Evolutionary conservation across 2,888 invertebrate species (phyloP).

Genomic region (Pyrochroa serraticornis): DNA sequence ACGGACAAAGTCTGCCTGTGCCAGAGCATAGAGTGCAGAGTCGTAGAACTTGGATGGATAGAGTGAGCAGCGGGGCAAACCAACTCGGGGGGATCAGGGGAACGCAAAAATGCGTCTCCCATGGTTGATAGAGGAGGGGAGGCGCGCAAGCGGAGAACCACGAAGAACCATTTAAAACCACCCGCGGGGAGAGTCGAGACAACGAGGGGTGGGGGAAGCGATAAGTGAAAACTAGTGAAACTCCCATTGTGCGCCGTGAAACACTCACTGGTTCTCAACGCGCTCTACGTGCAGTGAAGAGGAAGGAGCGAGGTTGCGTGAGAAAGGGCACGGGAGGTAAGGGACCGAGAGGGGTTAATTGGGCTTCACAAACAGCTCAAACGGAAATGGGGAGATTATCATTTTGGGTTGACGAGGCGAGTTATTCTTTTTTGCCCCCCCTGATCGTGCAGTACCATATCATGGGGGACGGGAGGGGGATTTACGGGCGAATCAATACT

Average conservation of each 20-base stretch:
- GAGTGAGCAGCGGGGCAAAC: conserved; percentile 2
- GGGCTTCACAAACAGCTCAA: conserved; percentile 36
- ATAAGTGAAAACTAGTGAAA: conserved; percentile 38
- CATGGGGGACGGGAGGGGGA: too few species aligned
- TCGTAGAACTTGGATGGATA: not conserved
- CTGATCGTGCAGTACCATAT: too few species aligned
- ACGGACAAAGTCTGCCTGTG: not conserved
- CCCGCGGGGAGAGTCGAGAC: conserved; percentile 27
- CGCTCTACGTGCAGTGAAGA: too few species aligned
- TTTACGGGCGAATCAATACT: too few species aligned
- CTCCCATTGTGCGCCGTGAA: conserved; percentile 37
- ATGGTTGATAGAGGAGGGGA: conserved; percentile 37
- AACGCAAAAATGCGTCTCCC: conserved; percentile 3
- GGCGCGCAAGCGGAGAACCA: conserved; percentile 40
- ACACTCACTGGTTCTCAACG: conserved; percentile 25
- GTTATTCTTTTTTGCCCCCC: not conserved
- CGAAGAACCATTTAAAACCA: conserved; percentile 43
- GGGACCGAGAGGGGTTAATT: conserved; percentile 42
- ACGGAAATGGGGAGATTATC: conserved; percentile 33
- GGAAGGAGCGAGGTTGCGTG: conserved; percentile 32
- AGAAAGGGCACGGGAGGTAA: too few species aligned
- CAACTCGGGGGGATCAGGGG: conserved; percentile 10
- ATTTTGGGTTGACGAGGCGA: not conserved
- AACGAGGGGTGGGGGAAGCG: too few species aligned
- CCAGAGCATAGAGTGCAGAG: not conserved